Conservation (phyloP, 2,797 vertebrate genomes). For the Malacoctenus gilli region DNA sequence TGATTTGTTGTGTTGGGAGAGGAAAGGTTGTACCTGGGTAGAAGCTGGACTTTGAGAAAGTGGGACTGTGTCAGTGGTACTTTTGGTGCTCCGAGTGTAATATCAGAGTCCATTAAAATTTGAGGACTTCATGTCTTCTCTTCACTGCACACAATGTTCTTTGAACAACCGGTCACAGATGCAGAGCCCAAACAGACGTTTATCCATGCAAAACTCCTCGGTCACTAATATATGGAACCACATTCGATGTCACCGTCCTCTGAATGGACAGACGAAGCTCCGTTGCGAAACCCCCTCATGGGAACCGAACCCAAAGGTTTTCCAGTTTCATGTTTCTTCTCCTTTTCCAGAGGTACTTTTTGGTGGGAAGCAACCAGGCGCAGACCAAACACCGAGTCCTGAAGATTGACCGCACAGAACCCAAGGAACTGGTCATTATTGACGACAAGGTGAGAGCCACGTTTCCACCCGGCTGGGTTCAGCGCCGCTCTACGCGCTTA, state of each 20-base stretch:
- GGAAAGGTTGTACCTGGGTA: slow-evolving; percentile 16
- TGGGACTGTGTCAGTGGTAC: neutral
- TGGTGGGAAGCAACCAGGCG: slow-evolving; percentile 94
- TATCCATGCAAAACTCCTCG: neutral
- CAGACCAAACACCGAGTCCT: slow-evolving; percentile 94
- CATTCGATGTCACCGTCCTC: neutral
- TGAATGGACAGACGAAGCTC: too few relatives aligned
- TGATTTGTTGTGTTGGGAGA: neutral
- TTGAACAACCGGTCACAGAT: neutral
- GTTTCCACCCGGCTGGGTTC: slow-evolving; percentile 22
- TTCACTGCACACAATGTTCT: neutral
- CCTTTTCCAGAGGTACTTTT: slow-evolving; percentile 90
- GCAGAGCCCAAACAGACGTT: neutral
- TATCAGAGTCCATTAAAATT: slow-evolving; percentile 1
- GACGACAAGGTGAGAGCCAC: slow-evolving; percentile 89
- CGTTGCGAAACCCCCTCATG: too few relatives aligned
- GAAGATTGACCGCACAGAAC: slow-evolving; percentile 98
- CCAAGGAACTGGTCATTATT: slow-evolving; percentile 93
- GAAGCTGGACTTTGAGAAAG: neutral
- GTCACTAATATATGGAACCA: neutral
- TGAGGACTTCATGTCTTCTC: slow-evolving; percentile 3
- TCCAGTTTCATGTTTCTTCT: slow-evolving; percentile 13
- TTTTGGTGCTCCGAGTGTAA: slow-evolving; percentile 2
- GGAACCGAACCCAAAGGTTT: too few relatives aligned
- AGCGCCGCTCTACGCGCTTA: slow-evolving; percentile 53